Conservation (phyloP, 2,113 vertebrate genomes). For the Lepus europaeus region DNA sequence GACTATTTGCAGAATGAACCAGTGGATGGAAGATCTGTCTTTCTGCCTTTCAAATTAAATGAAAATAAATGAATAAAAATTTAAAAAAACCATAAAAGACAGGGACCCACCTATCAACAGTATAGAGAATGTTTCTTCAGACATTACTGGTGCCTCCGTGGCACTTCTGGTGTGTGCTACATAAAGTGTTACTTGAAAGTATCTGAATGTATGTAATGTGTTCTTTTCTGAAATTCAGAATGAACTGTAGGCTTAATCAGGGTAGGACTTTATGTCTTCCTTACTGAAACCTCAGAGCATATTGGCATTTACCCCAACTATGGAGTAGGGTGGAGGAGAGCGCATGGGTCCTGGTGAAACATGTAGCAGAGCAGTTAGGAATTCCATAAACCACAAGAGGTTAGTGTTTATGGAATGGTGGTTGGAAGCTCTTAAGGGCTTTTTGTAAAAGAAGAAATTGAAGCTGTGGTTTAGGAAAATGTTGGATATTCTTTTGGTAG, state of each 20-base stretch:
- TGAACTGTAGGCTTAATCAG: neutral
- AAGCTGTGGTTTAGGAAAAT: neutral
- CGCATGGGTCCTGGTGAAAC: neutral
- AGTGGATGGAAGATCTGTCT: too few species aligned
- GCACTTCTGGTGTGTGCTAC: neutral
- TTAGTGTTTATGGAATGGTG: neutral
- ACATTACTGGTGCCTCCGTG: neutral
- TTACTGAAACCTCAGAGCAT: neutral
- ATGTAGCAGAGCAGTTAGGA: neutral
- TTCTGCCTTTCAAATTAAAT: too few species aligned
- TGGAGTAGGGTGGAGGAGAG: neutral
- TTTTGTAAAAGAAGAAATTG: conserved; percentile 1
- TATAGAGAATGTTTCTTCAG: neutral
- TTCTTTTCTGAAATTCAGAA: neutral
- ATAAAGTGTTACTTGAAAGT: too few species aligned
- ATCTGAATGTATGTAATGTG: neutral
- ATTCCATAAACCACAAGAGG: neutral
- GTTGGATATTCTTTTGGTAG: neutral
- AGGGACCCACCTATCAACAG: neutral
- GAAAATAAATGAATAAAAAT: too few species aligned
- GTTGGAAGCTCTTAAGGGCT: neutral
- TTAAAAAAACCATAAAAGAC: neutral
- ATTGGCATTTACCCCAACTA: neutral
- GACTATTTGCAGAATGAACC: too few species aligned
- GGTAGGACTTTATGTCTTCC: neutral